Evolutionary conservation across 2,113 vertebrate species (phyloP).

Genomic region (Tiliqua scincoides): DNA sequence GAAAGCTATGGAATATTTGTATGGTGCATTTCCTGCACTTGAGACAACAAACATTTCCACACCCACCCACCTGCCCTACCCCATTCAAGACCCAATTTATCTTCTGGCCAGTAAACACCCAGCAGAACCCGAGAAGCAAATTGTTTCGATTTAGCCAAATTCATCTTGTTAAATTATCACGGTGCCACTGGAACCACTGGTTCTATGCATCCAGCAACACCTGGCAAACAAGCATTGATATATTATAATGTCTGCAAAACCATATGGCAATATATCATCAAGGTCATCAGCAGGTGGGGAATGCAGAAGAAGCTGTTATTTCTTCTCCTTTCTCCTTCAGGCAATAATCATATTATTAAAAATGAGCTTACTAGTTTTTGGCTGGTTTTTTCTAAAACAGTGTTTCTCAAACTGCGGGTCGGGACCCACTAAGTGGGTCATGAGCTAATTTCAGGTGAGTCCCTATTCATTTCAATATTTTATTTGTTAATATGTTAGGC

Average conservation of each 20-base stretch:
- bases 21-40: background rate
- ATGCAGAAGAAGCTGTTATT: slow-evolving; percentile 55
- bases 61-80: background rate
- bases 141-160: slow-evolving; percentile 66
- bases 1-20: background rate
- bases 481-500: too few relatives aligned
- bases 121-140: background rate
- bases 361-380: background rate
- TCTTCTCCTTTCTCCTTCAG: slow-evolving; percentile 37
- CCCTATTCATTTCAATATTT: too few relatives aligned
- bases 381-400: too few relatives aligned
- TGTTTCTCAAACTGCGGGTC: too few relatives aligned
- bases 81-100: background rate
- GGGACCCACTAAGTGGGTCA: too few relatives aligned
- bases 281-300: slow-evolving; percentile 76
- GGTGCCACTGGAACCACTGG: slow-evolving; percentile 60
- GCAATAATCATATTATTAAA: background rate
- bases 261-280: slow-evolving; percentile 77
- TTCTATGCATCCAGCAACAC: slow-evolving; percentile 72
- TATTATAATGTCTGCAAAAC: slow-evolving; percentile 72
- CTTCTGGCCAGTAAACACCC: background rate
- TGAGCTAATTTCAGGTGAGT: too few relatives aligned
- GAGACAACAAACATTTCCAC: background rate
- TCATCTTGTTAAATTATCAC: slow-evolving; percentile 71
- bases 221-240: slow-evolving; percentile 79